phyloP scores from a whole-genome alignment of 2,797 vertebrate genomes.

The Pelobates cultripes region DNA sequence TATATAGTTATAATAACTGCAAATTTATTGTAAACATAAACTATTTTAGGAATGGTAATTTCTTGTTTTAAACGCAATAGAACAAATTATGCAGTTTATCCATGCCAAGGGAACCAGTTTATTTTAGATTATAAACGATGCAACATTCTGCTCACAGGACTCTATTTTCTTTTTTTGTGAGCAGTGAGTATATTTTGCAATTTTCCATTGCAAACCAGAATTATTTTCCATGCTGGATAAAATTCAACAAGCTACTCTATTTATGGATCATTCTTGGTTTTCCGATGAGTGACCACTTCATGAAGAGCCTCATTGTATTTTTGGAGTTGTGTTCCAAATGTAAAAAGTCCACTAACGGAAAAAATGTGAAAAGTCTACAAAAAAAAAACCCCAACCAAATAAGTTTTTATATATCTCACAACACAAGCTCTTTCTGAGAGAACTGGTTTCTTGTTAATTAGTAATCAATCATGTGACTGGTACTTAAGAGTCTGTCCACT shows the following conservation, averaged over 20 bases:
- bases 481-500: constrained; percentile 31
- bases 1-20: too few relatives aligned
- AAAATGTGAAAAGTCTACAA: constrained; percentile 15
- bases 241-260: constrained; percentile 49
- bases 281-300: constrained; percentile 46
- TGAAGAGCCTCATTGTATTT: constrained; percentile 42
- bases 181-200: constrained; percentile 36
- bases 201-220: constrained; percentile 53
- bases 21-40: constrained; percentile 12
- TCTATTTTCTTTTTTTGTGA: constrained; percentile 24
- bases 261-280: constrained; percentile 44
- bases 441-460: constrained; percentile 43
- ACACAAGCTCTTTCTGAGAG: constrained; percentile 8
- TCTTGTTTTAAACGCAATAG: constrained; percentile 12
- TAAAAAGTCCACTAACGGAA: neutral
- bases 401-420: neutral
- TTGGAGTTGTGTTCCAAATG: constrained; percentile 27
- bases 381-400: constrained; percentile 4
- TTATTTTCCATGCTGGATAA: constrained; percentile 48
- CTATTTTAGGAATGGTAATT: constrained; percentile 36
- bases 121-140: constrained; percentile 41
- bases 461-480: constrained; percentile 34
- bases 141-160: constrained; percentile 15
- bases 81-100: neutral
- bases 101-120: constrained; percentile 27